Conservation (phyloP, 2,888 invertebrate species). For the Seira musarum region DNA sequence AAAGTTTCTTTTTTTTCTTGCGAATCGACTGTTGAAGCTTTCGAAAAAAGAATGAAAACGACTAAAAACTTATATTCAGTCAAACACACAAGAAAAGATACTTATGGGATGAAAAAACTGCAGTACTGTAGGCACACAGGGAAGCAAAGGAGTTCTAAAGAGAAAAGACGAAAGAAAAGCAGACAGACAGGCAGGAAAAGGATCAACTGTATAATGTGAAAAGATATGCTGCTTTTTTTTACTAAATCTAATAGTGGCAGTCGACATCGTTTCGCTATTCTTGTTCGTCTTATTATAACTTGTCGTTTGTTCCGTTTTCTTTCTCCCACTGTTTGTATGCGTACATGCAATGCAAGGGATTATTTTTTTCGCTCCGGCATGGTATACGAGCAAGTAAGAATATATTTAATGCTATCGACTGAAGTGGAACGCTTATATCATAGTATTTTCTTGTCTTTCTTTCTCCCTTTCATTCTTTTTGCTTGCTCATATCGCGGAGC, state of each 20-base stretch:
- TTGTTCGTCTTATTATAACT: constrained; percentile 41
- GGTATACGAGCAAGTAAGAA: no score
- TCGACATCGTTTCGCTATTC: constrained; percentile 39
- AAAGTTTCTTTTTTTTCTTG: no score
- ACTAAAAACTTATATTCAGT: constrained; percentile 21
- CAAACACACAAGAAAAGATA: constrained; percentile 16
- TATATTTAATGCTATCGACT: no score
- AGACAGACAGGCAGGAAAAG: constrained; percentile 37
- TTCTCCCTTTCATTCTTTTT: background rate
- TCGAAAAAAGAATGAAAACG: background rate
- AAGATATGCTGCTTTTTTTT: constrained; percentile 36
- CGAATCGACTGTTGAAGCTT: constrained; percentile 20
- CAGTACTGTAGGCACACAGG: background rate
- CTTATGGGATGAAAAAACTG: background rate
- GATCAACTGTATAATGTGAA: constrained; percentile 42
- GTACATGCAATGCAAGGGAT: background rate
- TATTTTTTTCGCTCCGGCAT: background rate
- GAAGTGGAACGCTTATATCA: no score
- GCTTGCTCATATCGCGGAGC: background rate
- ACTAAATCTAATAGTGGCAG: constrained; percentile 43
- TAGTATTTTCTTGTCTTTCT: no score
- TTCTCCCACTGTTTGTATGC: background rate
- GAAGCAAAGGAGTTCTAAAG: constrained; percentile 13
- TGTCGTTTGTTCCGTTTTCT: constrained; percentile 24
- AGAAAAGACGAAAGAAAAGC: constrained; percentile 32